These are phyloP conservation scores for Tillus elongatus DNA, from an alignment of 2,888 invertebrate genomes.

Conservation along the genomic window DNA sequence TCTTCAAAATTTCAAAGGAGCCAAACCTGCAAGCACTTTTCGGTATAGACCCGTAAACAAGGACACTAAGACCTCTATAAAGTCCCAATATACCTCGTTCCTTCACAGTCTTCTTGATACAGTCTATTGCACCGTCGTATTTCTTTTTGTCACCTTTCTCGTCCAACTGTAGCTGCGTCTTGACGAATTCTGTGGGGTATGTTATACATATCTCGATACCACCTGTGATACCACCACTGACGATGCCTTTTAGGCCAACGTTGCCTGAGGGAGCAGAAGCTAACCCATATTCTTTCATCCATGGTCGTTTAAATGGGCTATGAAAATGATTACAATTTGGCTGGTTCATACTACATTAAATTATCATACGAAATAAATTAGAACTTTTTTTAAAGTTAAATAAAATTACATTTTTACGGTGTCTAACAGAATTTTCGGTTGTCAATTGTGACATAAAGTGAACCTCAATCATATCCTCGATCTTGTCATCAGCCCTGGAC, in stretches of 20 bases:
- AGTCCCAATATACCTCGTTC: conserved; percentile 83
- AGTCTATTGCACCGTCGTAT: conserved; percentile 83
- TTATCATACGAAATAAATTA: too few relatives aligned
- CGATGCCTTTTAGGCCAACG: conserved; percentile 81
- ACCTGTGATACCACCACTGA: conserved; percentile 89
- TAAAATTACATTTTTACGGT: too few relatives aligned
- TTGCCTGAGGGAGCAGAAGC: conserved; percentile 61
- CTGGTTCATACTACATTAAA: not conserved
- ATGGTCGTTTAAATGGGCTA: conserved; percentile 48
- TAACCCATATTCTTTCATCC: conserved; percentile 64
- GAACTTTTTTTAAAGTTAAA: too few relatives aligned
- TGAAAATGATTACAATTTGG: not conserved
- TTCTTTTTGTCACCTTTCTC: conserved; percentile 75
- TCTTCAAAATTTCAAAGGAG: conserved; percentile 87
- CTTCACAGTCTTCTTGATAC: conserved; percentile 84
- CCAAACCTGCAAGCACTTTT: conserved; percentile 98
- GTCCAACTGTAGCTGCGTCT: conserved; percentile 96
- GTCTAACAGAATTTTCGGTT: too few relatives aligned
- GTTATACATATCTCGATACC: conserved; percentile 99
- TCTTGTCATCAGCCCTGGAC: too few relatives aligned
- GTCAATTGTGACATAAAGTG: too few relatives aligned
- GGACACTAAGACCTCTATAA: conserved; percentile 90
- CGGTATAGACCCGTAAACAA: conserved; percentile 95
- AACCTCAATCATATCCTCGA: too few relatives aligned
- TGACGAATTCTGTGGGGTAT: conserved; percentile 98